phyloP scores from a whole-genome alignment of 2,113 vertebrate species.

The Oreotrochilus melanogaster region DNA sequence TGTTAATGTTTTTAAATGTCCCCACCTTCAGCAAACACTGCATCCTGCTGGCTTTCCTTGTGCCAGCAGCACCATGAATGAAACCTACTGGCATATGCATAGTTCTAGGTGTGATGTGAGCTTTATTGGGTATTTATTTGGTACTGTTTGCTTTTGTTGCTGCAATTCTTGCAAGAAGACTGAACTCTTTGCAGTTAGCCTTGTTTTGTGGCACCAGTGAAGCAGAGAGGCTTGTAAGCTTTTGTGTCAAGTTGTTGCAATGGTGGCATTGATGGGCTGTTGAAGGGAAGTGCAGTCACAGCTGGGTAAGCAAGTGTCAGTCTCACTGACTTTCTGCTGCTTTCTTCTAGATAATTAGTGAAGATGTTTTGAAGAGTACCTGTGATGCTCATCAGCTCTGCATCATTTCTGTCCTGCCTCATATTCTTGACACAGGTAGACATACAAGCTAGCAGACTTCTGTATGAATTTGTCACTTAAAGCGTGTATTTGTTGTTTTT shows the following conservation, averaged over 20 bases:
- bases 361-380: conserved; percentile 86
- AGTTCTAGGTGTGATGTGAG: not conserved
- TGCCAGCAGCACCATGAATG: not conserved
- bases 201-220: not conserved
- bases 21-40: not conserved
- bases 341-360: conserved; percentile 84
- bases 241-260: not conserved
- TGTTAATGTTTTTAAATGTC: not conserved
- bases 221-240: not conserved
- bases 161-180: not conserved
- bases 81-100: rapidly evolving
- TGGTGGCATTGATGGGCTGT: not conserved
- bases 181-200: not conserved
- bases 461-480: not conserved
- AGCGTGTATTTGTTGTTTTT: not conserved
- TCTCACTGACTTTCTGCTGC: not conserved
- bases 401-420: conserved; percentile 91
- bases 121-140: not conserved
- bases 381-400: conserved; percentile 95
- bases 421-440: conserved; percentile 95
- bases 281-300: not conserved
- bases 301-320: not conserved
- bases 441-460: not conserved
- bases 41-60: not conserved
- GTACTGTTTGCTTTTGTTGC: not conserved